Evolutionary conservation across 2,113 vertebrate genomes (phyloP).

Genomic region (Cryptotis parvus): DNA sequence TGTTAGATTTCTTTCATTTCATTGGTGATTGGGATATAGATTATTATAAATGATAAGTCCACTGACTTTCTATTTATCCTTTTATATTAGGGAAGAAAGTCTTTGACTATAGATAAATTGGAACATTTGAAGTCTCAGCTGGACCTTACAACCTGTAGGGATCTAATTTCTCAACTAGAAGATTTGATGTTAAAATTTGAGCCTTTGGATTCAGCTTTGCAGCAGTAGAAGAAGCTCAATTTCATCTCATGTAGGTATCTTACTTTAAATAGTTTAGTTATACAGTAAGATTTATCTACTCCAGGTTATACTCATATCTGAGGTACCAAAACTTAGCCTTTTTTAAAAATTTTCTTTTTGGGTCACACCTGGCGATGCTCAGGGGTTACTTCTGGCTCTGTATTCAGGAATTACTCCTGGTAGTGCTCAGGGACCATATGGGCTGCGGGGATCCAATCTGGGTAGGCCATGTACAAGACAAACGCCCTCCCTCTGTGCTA

Average conservation of each 20-base stretch:
- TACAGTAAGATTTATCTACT: not conserved
- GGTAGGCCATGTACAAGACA: too few species aligned
- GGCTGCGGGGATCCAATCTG: too few species aligned
- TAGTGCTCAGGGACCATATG: too few species aligned
- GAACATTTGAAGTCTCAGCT: constrained; percentile 95
- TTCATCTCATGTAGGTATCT: constrained; percentile 94
- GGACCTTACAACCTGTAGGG: constrained; percentile 86
- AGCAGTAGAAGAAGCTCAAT: constrained; percentile 98
- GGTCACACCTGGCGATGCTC: too few species aligned
- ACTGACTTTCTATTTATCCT: constrained; percentile 44
- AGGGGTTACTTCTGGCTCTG: too few species aligned
- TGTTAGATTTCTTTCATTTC: constrained; percentile 28
- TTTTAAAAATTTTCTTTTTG: too few species aligned
- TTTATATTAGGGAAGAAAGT: constrained; percentile 92
- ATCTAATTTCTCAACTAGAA: constrained; percentile 92
- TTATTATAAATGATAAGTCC: not conserved
- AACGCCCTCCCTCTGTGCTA: too few species aligned
- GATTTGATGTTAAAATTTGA: constrained; percentile 94
- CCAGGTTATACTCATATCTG: not conserved
- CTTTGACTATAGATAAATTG: constrained; percentile 93
- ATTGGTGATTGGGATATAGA: constrained; percentile 12
- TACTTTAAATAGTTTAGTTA: not conserved
- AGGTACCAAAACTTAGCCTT: not conserved
- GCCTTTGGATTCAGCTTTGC: constrained; percentile 94
- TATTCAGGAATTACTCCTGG: too few species aligned